Evolutionary conservation across 2,888 invertebrate genomes (phyloP), one percentile per base, ranked within the genome.

Genomic region (Xestia sexstrigata): DNA sequence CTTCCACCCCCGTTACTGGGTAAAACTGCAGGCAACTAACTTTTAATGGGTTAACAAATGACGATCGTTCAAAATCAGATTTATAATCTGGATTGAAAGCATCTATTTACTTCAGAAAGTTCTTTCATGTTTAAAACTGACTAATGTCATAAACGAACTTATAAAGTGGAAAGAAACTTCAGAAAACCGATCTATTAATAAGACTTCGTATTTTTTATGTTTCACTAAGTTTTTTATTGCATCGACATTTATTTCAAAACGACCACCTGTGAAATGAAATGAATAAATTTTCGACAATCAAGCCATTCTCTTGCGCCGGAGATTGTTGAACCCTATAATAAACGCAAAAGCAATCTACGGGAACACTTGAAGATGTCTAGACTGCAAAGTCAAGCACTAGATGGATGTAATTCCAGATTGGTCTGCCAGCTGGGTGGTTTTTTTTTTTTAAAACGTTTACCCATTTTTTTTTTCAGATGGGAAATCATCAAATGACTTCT

Each of bases 361-460:
- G 17, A 72, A 67, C 60, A 55, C 45, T 67, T 78, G 49, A 45
- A 78, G 8, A 26, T 42, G 78, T 78, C 78, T 78, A 78, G 78
- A 78, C 77, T 45, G 62, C 30, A 47, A 49, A 63, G 39, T 55
- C 49, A 60, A 55, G 35, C 7, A n/a, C 70, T 65, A 58, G 2
- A 39, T 55, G 55, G 13, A 58, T 60, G 39, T 49, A n/a, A 60
- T 30, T 70, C 13, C 47, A 76, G 39, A 77, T 55, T 66, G 55
- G 47, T 65, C 78, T 78, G 47, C 55, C 17, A 20, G 47, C 39
- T 77, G 65, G 39, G n/a, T 30, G 3, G 9, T 0, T 49, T 39
- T 45, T 11, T 11, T 11, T 11, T 45, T 45, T 45, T 11, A 39
- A 39, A 39, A 39, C 9, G 39, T 39, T 39, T n/a, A n/a, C n/a